Evolutionary conservation across 2,888 invertebrate genomes (phyloP).

Genomic region (Perdita meconis): DNA sequence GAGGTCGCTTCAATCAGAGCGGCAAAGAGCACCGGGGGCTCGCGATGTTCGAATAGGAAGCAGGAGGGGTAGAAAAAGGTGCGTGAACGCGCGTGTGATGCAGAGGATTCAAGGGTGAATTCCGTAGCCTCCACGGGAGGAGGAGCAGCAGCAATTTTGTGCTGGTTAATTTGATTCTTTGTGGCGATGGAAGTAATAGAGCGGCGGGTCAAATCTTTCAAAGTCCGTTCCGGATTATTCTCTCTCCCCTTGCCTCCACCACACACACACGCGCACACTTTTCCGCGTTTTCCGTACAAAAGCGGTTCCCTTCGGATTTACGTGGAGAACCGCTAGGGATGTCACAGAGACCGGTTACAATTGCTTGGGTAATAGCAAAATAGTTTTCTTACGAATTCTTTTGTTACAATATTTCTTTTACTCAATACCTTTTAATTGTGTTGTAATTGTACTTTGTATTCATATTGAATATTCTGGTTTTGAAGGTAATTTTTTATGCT

Average conservation of each 20-base stretch:
- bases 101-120: constrained; percentile 18
- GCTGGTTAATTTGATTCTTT: constrained; percentile 79
- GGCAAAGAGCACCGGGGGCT: constrained; percentile 74
- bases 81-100: constrained; percentile 41
- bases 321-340: neutral
- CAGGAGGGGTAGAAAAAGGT: constrained; percentile 64
- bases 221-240: constrained; percentile 78
- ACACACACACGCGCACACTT: no score
- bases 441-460: neutral
- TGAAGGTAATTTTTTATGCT: no score
- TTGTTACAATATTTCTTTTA: neutral
- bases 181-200: constrained; percentile 79
- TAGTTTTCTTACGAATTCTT: neutral
- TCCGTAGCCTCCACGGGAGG: constrained; percentile 5
- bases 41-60: constrained; percentile 71
- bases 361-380: neutral
- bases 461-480: neutral
- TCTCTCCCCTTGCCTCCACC: no score
- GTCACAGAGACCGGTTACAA: neutral
- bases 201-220: constrained; percentile 76
- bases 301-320: constrained; percentile 22
- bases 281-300: constrained; percentile 54
- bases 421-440: neutral
- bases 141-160: constrained; percentile 74
- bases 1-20: constrained; percentile 76